phyloP scores from a whole-genome alignment of 1,140 invertebrate species.

The Carposina sasakii region DNA sequence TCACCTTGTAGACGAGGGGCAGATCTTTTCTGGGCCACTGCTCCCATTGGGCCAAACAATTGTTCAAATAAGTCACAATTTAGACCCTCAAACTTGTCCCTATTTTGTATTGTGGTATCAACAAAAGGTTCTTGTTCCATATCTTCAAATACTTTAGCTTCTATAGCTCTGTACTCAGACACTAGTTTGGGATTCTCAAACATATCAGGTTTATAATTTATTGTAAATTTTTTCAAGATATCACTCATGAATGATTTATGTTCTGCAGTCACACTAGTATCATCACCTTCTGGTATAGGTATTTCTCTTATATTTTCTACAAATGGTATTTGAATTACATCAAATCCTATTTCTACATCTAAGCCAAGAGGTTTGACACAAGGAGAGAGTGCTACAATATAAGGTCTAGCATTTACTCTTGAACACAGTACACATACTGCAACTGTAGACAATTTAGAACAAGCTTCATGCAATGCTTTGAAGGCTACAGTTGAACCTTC shows the following conservation, averaged over 20 bases:
- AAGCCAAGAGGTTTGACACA: constrained; percentile 40
- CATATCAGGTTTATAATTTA: constrained; percentile 55
- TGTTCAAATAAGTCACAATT: constrained; percentile 55
- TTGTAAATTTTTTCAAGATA: constrained; percentile 37
- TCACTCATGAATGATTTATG: constrained; percentile 47
- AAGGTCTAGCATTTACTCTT: constrained; percentile 49
- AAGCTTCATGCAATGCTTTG: constrained; percentile 57
- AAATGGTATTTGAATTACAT: constrained; percentile 57
- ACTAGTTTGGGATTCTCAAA: constrained; percentile 59
- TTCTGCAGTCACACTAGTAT: constrained; percentile 24
- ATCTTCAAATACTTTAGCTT: constrained; percentile 53
- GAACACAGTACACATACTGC: constrained; percentile 55
- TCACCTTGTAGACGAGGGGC: constrained; percentile 8
- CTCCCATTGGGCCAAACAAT: constrained; percentile 56
- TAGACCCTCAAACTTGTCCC: constrained; percentile 35
- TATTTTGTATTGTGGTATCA: constrained; percentile 49
- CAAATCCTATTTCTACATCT: constrained; percentile 55
- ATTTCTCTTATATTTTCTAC: constrained; percentile 53
- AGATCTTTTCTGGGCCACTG: constrained; percentile 36
- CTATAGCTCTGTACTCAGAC: constrained; percentile 44
- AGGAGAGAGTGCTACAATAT: constrained; percentile 50
- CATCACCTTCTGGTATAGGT: constrained; percentile 34
- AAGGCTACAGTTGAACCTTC: constrained; percentile 59
- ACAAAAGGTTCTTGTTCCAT: constrained; percentile 43
- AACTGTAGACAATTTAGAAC: constrained; percentile 42